Percentiles rank a stretch among this genome's conserved stretches.
phyloP scores from a whole-genome alignment of 2,888 invertebrate genomes.

The Eupithecia subumbrata region DNA sequence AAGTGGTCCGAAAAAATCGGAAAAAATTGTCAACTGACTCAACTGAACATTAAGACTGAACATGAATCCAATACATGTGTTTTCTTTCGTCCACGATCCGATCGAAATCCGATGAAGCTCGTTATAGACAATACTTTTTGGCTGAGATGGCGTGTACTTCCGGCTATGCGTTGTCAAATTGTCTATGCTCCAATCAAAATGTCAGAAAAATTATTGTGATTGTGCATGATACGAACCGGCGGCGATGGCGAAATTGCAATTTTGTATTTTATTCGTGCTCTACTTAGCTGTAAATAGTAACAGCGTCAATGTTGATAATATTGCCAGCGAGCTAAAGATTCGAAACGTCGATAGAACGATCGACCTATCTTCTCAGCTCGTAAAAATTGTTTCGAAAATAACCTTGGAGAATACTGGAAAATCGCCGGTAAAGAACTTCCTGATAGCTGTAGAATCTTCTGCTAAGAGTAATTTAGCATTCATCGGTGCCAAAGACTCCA shows the following conservation, averaged over 20 bases:
- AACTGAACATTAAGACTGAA: too few species aligned
- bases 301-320: slow-evolving; percentile 67
- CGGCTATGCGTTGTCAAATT: slow-evolving; percentile 67
- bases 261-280: slow-evolving; percentile 67
- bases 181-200: slow-evolving; percentile 23
- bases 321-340: slow-evolving; percentile 85
- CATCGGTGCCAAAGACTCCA: slow-evolving; percentile 87
- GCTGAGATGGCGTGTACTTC: slow-evolving; percentile 76
- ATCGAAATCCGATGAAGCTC: not conserved
- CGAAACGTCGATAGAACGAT: slow-evolving; percentile 94
- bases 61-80: too few species aligned
- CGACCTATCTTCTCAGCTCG: slow-evolving; percentile 94
- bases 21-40: too few species aligned
- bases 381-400: slow-evolving; percentile 91
- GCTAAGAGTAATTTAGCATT: slow-evolving; percentile 88
- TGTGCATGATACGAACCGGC: slow-evolving; percentile 59
- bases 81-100: not conserved
- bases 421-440: slow-evolving; percentile 87
- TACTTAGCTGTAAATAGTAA: slow-evolving; percentile 62
- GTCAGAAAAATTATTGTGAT: slow-evolving; percentile 27
- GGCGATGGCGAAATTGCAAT: slow-evolving; percentile 71
- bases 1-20: too few species aligned
- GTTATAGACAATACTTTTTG: slow-evolving; percentile 46
- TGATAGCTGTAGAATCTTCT: slow-evolving; percentile 87
- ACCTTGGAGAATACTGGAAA: slow-evolving; percentile 93